Evolutionary conservation across 2,797 vertebrate genomes (phyloP).

Genomic region (Melanotaenia trifasciata): DNA sequence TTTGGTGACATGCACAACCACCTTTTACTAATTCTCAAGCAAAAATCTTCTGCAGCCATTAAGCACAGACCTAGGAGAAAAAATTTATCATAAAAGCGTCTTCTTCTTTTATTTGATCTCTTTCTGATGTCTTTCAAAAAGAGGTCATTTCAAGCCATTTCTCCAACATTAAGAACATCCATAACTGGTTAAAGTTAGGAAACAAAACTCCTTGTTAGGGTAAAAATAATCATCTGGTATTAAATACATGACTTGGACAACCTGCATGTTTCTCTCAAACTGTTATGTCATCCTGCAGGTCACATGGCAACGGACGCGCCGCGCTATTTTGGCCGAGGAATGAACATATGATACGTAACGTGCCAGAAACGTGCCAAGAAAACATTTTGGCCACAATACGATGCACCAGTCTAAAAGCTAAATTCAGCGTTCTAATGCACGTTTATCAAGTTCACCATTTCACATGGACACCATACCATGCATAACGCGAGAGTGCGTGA

Average conservation of each 20-base stretch:
- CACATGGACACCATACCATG: neutral
- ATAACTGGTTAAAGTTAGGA: neutral
- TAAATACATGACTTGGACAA: neutral
- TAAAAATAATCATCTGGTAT: neutral
- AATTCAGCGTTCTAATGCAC: neutral
- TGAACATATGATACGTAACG: neutral
- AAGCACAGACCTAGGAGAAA: neutral
- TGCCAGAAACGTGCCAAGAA: neutral
- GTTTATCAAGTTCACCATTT: neutral
- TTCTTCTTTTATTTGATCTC: neutral
- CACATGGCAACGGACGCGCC: neutral
- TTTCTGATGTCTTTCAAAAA: no score
- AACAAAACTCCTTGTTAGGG: neutral
- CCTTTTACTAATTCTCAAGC: neutral
- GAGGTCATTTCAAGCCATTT: no score
- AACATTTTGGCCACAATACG: neutral
- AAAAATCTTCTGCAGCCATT: neutral
- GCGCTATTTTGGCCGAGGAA: neutral
- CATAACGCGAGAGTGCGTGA: neutral
- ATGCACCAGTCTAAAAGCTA: neutral
- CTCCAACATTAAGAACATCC: neutral
- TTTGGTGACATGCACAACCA: neutral
- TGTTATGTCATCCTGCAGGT: neutral
- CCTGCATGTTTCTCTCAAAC: no score
- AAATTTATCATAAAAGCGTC: neutral